Conservation (phyloP, 2,888 invertebrate genomes). For the Conchocele bisecta region DNA sequence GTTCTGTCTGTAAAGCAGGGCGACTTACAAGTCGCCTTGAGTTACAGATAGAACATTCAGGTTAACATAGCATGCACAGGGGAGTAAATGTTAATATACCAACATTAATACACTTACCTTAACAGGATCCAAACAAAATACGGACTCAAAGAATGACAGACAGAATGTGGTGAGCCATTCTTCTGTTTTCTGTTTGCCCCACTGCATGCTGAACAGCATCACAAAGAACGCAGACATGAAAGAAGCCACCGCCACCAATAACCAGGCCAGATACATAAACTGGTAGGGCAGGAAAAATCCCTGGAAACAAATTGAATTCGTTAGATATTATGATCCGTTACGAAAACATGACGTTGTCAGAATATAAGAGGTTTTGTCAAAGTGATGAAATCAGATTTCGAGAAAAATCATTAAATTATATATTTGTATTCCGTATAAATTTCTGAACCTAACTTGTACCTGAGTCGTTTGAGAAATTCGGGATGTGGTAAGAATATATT, state of each 20-base stretch:
- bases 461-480: too few relatives aligned
- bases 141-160: constrained; percentile 79
- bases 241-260: constrained; percentile 45
- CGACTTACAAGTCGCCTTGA: too few relatives aligned
- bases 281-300: constrained; percentile 57
- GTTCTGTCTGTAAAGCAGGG: too few relatives aligned
- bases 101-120: constrained; percentile 72
- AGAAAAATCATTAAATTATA: neutral
- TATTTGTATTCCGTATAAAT: neutral
- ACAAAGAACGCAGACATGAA: constrained; percentile 57
- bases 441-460: too few relatives aligned
- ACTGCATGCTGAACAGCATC: constrained; percentile 82
- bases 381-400: neutral
- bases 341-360: too few relatives aligned
- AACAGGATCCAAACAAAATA: constrained; percentile 81
- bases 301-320: constrained; percentile 19
- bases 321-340: too few relatives aligned
- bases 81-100: too few relatives aligned
- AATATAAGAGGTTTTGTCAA: neutral
- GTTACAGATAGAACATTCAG: too few relatives aligned
- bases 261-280: constrained; percentile 59
- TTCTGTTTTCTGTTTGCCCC: constrained; percentile 82
- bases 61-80: too few relatives aligned
- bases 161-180: constrained; percentile 83
- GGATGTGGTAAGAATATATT: too few relatives aligned